phyloP scores from a whole-genome alignment of 2,113 vertebrate species.

The Rattus norvegicus region GRCr8 NC_086021.1:53618501-53619000 shows the following conservation, averaged over 20 bases:
- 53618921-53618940: too few species aligned
- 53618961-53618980: too few species aligned
- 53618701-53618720: background rate
- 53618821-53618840: conserved; percentile 55
- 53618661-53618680: conserved; percentile 31
- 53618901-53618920: too few species aligned
- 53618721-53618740: background rate
- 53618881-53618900: too few species aligned
- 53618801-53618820: conserved; percentile 60
- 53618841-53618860: conserved; percentile 7
- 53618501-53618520: conserved; percentile 34
- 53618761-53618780: conserved; percentile 43
- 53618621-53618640: background rate
- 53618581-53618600: conserved; percentile 44
- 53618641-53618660: conserved; percentile 50
- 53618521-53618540: conserved; percentile 55
- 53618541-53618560: conserved; percentile 52
- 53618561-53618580: conserved; percentile 60
- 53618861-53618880: conserved; percentile 12
- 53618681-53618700: conserved; percentile 10
- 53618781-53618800: conserved; percentile 61
- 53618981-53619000: conserved; percentile 26
- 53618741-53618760: conserved; percentile 47
- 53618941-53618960: too few species aligned
- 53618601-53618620: background rate